These are phyloP conservation scores for Melanotaenia nigrans DNA, from an alignment of 2,797 vertebrate genomes.

Conservation along the genomic window DNA sequence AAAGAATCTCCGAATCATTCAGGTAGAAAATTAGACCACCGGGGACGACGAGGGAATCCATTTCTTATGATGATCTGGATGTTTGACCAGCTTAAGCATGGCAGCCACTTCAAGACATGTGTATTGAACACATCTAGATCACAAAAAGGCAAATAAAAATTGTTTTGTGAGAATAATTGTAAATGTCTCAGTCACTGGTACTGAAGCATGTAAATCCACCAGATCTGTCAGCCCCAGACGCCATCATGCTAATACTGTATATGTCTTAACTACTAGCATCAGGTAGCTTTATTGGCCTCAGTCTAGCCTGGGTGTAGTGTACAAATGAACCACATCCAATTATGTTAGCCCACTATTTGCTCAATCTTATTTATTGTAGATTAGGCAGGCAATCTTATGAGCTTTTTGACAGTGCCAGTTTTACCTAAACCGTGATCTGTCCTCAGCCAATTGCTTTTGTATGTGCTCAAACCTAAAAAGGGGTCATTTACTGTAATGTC, in stretches of 20 bases:
- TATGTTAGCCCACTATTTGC: neutral
- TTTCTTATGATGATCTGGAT: conserved; percentile 36
- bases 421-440: neutral
- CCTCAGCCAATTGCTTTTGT: neutral
- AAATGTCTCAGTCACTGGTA: conserved; percentile 17
- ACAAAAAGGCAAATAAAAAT: conserved; percentile 2
- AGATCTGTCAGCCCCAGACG: neutral
- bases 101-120: conserved; percentile 30
- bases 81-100: conserved; percentile 46
- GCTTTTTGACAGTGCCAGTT: neutral
- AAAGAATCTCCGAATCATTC: conserved; percentile 54
- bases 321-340: neutral
- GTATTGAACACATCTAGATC: conserved; percentile 27
- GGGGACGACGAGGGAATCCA: conserved; percentile 9
- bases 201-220: conserved; percentile 12
- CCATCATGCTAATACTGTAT: conserved; percentile 18
- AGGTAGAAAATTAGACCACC: conserved; percentile 65
- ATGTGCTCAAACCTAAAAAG: neutral
- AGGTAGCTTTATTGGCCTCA: neutral
- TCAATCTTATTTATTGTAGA: neutral
- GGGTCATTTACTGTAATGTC: neutral
- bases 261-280: neutral
- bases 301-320: neutral
- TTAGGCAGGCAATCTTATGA: neutral
- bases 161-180: conserved; percentile 3